Conservation (phyloP, 2,113 vertebrate genomes). For the Eptesicus fuscus region DNA sequence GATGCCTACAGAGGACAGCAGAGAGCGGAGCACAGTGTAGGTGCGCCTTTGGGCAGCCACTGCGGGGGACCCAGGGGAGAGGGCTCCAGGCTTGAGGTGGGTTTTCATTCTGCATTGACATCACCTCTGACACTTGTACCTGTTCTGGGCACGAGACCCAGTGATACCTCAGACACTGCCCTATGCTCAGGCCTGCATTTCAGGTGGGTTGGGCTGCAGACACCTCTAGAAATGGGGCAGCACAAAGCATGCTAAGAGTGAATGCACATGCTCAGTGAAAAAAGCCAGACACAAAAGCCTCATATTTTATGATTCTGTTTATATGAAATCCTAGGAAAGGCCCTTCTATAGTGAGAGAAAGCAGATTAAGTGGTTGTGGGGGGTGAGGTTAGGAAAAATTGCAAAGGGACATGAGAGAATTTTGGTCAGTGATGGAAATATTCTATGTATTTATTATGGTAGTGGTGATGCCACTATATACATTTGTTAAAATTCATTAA, state of each 20-base stretch:
- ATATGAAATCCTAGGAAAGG: conserved; percentile 5
- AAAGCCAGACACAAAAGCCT: not conserved
- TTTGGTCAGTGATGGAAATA: not conserved
- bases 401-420: not conserved
- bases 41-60: not conserved
- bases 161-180: not conserved
- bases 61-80: not conserved
- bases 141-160: not conserved
- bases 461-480: not conserved
- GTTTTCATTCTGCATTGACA: not conserved
- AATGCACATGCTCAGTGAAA: not conserved
- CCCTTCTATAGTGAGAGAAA: not conserved
- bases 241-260: not conserved
- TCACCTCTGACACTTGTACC: not conserved
- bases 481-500: not conserved
- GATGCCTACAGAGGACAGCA: not conserved
- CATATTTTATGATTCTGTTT: not conserved
- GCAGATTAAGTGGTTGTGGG: not conserved
- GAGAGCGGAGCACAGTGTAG: not conserved
- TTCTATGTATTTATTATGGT: not conserved
- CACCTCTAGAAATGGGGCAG: not conserved
- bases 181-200: not conserved
- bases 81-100: not conserved
- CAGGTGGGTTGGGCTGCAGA: not conserved
- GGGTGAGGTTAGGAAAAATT: not conserved